Evolutionary conservation across 2,113 vertebrate species (phyloP).

Genomic region (Phalacrocorax pelagicus): DNA sequence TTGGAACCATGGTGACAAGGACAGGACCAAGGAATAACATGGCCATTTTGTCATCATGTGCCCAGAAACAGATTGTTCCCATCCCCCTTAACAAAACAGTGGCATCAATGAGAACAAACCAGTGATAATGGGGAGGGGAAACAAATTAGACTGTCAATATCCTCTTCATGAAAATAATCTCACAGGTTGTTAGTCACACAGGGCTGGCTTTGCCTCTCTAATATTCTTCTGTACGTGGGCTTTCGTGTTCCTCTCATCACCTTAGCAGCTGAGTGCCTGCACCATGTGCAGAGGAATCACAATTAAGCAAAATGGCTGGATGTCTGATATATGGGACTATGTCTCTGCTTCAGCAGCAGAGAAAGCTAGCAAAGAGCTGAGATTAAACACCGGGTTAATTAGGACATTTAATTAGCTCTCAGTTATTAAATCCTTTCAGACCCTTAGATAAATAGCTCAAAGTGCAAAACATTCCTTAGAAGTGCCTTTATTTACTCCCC

Average conservation of each 20-base stretch:
- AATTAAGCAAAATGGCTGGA: slow-evolving; percentile 18
- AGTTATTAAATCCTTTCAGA: slow-evolving; percentile 55
- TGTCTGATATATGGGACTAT: slow-evolving; percentile 9
- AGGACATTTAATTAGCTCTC: slow-evolving; percentile 56
- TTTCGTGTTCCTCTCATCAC: neutral
- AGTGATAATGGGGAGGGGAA: neutral
- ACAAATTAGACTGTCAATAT: slow-evolving; percentile 30
- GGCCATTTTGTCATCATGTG: neutral
- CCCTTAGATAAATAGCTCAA: neutral
- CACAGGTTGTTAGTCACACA: slow-evolving; percentile 35
- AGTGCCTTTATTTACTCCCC: neutral
- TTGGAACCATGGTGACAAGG: neutral
- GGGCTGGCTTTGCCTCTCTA: neutral
- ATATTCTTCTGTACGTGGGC: slow-evolving; percentile 14
- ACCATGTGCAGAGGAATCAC: slow-evolving; percentile 11
- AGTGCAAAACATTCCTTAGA: slow-evolving; percentile 15
- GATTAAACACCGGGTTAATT: slow-evolving; percentile 55
- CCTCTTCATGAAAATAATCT: neutral
- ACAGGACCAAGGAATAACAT: neutral
- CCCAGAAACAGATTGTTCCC: neutral
- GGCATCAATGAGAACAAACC: neutral
- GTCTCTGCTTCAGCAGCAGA: neutral
- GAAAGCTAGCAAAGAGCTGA: neutral
- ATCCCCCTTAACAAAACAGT: neutral
- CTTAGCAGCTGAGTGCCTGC: neutral